Percentiles rank a stretch among this genome's conserved stretches.
phyloP scores from a whole-genome alignment of 2,888 invertebrate species.

The Diarsia dahlii region DNA sequence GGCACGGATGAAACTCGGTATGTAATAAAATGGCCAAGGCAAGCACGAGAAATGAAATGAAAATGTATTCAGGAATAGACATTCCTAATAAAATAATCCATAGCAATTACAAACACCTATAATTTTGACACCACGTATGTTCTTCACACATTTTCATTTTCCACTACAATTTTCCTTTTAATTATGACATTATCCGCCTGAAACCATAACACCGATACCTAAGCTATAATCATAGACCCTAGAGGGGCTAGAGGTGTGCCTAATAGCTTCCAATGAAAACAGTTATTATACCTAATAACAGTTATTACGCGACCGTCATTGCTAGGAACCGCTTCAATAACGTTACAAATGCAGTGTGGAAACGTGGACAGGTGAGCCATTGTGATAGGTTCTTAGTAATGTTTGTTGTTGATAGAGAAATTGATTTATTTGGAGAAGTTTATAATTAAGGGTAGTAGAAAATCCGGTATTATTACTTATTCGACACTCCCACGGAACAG shows the following conservation, averaged over 20 bases:
- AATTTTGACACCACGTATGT: not conserved
- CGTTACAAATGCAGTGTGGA: slow-evolving; percentile 44
- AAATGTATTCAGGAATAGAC: not conserved
- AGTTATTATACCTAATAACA: slow-evolving; percentile 52
- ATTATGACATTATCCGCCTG: slow-evolving; percentile 14
- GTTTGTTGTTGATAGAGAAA: not conserved
- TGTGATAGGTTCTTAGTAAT: not conserved
- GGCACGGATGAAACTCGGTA: too few relatives aligned
- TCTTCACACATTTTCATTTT: slow-evolving; percentile 37
- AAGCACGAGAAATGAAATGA: too few relatives aligned
- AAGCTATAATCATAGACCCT: slow-evolving; percentile 24
- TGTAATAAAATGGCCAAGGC: too few relatives aligned
- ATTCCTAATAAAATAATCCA: not conserved
- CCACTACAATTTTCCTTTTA: slow-evolving; percentile 7
- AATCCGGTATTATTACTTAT: too few relatives aligned
- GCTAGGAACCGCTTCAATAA: slow-evolving; percentile 37
- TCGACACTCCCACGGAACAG: too few relatives aligned
- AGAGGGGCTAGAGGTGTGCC: slow-evolving; percentile 4
- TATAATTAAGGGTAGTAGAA: not conserved
- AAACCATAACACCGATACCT: too few relatives aligned
- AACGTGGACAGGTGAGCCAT: slow-evolving; percentile 43
- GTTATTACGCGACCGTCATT: slow-evolving; percentile 36
- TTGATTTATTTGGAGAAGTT: not conserved
- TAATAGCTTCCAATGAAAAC: slow-evolving; percentile 38
- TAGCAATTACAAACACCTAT: too few relatives aligned